phyloP scores from a whole-genome alignment of 2,113 vertebrate species.

The Chaetodon auriga region DNA sequence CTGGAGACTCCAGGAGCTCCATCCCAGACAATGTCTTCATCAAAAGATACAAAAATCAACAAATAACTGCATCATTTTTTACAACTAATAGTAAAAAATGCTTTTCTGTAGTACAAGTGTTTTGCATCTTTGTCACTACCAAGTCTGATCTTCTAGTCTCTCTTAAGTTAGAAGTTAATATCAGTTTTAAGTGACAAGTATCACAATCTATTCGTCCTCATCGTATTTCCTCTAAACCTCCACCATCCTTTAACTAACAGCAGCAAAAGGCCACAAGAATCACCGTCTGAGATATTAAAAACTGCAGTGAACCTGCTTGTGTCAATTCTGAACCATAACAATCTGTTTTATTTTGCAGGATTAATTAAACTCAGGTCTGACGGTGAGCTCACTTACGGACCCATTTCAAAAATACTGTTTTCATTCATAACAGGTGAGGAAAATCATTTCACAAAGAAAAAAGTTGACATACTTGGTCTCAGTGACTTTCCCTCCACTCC shows the following conservation, averaged over 20 bases:
- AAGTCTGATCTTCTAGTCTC: not conserved
- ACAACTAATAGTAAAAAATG: not conserved
- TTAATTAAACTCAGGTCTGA: not conserved
- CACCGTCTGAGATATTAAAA: not conserved
- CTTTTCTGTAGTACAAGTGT: not conserved
- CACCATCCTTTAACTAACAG: not conserved
- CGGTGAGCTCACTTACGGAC: not conserved
- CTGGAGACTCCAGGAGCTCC: not conserved
- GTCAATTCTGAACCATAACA: not conserved
- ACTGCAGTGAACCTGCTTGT: not conserved
- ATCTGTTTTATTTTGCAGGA: constrained; percentile 2
- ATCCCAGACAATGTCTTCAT: not conserved
- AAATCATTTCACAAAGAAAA: constrained; percentile 2
- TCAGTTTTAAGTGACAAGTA: not conserved
- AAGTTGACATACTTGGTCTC: not conserved
- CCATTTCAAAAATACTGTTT: not conserved
- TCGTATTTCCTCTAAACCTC: too few species aligned
- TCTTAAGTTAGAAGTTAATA: not conserved
- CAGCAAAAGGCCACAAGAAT: not conserved
- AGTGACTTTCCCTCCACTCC: constrained; percentile 4
- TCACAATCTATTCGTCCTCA: not conserved
- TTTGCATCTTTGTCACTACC: not conserved
- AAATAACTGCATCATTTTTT: not conserved
- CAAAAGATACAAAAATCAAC: constrained; percentile 3
- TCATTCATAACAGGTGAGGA: not conserved